phyloP scores from a whole-genome alignment of 2,888 invertebrate species.

The Sphinx pinastri region DNA sequence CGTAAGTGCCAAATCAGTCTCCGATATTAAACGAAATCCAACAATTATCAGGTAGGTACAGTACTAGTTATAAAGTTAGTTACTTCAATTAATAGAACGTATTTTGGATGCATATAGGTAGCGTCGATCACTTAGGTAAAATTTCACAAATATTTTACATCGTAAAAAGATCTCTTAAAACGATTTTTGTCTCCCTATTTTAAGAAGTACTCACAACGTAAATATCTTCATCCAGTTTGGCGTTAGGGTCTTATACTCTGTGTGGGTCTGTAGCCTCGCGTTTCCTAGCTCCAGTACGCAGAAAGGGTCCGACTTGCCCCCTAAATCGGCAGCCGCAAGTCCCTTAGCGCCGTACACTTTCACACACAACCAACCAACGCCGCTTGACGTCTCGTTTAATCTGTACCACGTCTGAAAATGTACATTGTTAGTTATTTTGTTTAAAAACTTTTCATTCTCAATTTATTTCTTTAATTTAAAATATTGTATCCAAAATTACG shows the following conservation, averaged over 20 bases:
- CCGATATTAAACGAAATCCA: too few species aligned
- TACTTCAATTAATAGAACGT: not conserved
- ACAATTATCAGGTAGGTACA: too few species aligned
- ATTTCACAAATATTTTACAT: too few species aligned
- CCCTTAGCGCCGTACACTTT: slow-evolving; percentile 95
- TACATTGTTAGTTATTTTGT: not conserved
- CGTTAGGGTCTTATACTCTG: slow-evolving; percentile 98
- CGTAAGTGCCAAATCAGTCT: too few species aligned
- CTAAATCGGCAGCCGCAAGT: slow-evolving; percentile 96
- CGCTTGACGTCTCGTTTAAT: slow-evolving; percentile 82
- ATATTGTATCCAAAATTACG: too few species aligned
- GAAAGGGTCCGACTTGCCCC: slow-evolving; percentile 99
- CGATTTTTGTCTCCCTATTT: too few species aligned
- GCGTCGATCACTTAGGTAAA: too few species aligned
- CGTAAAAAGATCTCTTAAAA: too few species aligned
- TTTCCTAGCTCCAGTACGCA: slow-evolving; percentile 98
- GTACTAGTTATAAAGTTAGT: too few species aligned
- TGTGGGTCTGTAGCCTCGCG: slow-evolving; percentile 97
- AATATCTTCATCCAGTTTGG: slow-evolving; percentile 99
- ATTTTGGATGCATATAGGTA: not conserved
- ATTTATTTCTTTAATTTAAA: not conserved
- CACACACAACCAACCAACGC: slow-evolving; percentile 97
- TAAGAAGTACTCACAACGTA: slow-evolving; percentile 90
- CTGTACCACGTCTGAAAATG: slow-evolving; percentile 84
- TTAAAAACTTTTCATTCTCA: not conserved